Evolutionary conservation across 2,113 vertebrate species (phyloP), one percentile per base, ranked within the genome.

Genomic region (Lutjanus erythropterus): DNA sequence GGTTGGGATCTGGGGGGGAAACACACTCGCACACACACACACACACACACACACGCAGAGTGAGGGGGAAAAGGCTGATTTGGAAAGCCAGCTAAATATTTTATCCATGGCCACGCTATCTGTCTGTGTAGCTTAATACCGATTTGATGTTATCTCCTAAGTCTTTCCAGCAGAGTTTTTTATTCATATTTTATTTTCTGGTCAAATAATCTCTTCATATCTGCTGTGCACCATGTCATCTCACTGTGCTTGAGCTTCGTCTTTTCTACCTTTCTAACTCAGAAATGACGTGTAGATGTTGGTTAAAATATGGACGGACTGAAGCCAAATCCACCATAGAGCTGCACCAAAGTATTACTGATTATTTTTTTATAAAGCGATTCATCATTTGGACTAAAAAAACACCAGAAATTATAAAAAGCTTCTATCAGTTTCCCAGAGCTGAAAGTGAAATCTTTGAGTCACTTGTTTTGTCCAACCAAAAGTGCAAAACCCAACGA

Each of bases 61-160:
- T 35, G 19, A 41, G 52, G 52, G 70, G 70, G 79, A 14, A 64
- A 56, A 66, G 80, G 80, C 70, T 71, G 83, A 78, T 86, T 80
- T 64, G 84, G 82, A 82, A 81, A 86, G 78, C 50, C 69, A 75
- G 83, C 80, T 84, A 83, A 89, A 88, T 88, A 88, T 90, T 90
- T 90, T 65, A 92, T 92, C 90, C 88, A 68, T 66, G 74, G 76
- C 83, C 66, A 53, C 41, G 33, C 83, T 88, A 85, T 89, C 86
- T 75, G 86, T 78, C 75, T 75, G 80, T 77, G 79, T 65, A 79
- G 87, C 87, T 89, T 90, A 88, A 88, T 88, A 84, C 85, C 58
- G 78, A 90, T 92, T 89, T 79, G 76, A 90, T 85, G 85, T 89
- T 89, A 89, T 90, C 85, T 89, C 50, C 78, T 87, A 88, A 83